Percentiles rank a stretch among this genome's conserved stretches.
Conservation (phyloP, 2,113 vertebrate species). For the Accipiter virgatus region DNA sequence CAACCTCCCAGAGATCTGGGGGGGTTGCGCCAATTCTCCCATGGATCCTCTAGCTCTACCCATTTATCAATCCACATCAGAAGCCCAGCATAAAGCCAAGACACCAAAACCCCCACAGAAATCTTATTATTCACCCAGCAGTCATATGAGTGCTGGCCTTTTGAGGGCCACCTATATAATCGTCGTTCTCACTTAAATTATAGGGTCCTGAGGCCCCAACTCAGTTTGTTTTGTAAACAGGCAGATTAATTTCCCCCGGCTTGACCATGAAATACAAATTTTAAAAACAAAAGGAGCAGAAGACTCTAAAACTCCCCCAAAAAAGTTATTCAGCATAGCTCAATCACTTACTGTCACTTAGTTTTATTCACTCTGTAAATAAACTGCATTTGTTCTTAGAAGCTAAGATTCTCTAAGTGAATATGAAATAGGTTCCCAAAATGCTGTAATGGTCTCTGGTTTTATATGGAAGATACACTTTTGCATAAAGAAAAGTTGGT, state of each 20-base stretch:
- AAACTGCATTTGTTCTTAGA: not conserved
- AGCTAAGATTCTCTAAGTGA: not conserved
- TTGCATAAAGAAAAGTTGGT: not conserved
- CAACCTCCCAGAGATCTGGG: not conserved
- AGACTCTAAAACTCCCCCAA: not conserved
- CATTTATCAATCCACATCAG: constrained; percentile 35
- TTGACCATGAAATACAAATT: not conserved
- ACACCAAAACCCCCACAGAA: not conserved
- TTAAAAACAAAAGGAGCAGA: not conserved
- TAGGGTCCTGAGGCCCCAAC: not conserved
- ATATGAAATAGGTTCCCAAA: not conserved
- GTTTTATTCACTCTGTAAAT: not conserved
- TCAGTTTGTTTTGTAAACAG: not conserved
- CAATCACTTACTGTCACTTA: not conserved
- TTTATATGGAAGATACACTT: not conserved
- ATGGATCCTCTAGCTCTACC: not conserved
- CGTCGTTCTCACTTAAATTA: not conserved
- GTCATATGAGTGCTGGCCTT: not conserved
- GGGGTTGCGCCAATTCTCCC: not conserved
- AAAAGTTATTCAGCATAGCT: not conserved
- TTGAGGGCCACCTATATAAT: not conserved
- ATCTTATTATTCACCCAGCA: constrained; percentile 14
- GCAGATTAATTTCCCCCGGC: not conserved
- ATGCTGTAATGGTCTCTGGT: not conserved
- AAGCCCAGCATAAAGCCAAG: not conserved